A percentile compares a stretch with the other conserved stretches of the same genome.
These are phyloP conservation scores for Amyelois transitella DNA, from an alignment of 1,140 invertebrate genomes.

Conservation along the genomic window DNA sequence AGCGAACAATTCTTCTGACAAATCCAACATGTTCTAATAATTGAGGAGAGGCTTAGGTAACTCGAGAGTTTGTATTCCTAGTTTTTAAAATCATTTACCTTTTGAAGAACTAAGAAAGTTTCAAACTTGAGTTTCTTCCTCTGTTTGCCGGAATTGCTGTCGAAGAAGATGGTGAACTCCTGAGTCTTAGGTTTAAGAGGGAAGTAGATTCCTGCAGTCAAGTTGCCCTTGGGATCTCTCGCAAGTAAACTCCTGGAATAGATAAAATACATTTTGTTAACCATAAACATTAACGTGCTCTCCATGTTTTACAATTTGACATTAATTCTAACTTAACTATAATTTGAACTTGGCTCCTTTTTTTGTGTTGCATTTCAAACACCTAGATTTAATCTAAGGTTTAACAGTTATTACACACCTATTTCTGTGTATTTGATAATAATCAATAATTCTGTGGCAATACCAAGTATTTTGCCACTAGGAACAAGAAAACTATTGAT, in stretches of 20 bases:
- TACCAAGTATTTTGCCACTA: not conserved
- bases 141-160: slow-evolving; percentile 79
- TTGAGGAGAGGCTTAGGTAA: not conserved
- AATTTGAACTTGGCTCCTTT: too few relatives aligned
- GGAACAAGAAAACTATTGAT: not conserved
- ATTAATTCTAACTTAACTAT: too few relatives aligned
- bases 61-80: not conserved
- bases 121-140: slow-evolving; percentile 82
- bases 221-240: slow-evolving; percentile 86
- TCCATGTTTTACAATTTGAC: too few relatives aligned
- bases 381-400: too few relatives aligned
- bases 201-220: slow-evolving; percentile 90
- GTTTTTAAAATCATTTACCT: slow-evolving; percentile 74
- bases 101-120: slow-evolving; percentile 77
- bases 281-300: too few relatives aligned
- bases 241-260: slow-evolving; percentile 82
- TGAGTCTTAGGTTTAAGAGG: slow-evolving; percentile 77
- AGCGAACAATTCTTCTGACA: too few relatives aligned
- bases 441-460: too few relatives aligned
- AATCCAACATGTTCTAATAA: not conserved
- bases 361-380: too few relatives aligned
- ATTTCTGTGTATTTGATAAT: too few relatives aligned
- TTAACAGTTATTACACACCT: too few relatives aligned
- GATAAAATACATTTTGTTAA: not conserved
- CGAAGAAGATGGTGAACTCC: slow-evolving; percentile 87